Evolutionary conservation across 2,888 invertebrate species (phyloP).

Genomic region (Diadegma fenestrale): DNA sequence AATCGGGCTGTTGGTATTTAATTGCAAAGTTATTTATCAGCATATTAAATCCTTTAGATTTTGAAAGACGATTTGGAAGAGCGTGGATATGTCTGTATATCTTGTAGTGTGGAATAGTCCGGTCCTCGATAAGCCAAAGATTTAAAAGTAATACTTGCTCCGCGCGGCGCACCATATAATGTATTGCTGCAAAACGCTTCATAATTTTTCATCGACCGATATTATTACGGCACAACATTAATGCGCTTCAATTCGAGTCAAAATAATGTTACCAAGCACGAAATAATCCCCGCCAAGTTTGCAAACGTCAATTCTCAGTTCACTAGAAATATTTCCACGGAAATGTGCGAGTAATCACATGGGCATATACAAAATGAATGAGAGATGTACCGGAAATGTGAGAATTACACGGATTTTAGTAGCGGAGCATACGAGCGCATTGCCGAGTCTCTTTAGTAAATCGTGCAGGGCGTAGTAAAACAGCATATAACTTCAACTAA

Average conservation of each 20-base stretch:
- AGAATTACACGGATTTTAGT: slow-evolving; percentile 2
- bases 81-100: not conserved
- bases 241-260: not conserved
- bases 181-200: not conserved
- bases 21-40: slow-evolving; percentile 61
- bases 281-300: not conserved
- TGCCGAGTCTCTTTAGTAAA: slow-evolving; percentile 6
- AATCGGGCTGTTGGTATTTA: slow-evolving; percentile 62
- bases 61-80: slow-evolving; percentile 2
- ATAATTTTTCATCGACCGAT: not conserved
- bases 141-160: not conserved
- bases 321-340: not conserved
- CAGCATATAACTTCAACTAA: not conserved
- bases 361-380: not conserved
- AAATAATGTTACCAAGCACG: not conserved
- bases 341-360: not conserved
- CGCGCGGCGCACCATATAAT: not conserved
- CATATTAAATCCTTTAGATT: slow-evolving; percentile 38
- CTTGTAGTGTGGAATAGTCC: no score
- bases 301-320: not conserved
- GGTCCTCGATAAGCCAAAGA: not conserved
- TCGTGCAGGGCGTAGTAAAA: not conserved
- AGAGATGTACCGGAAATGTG: slow-evolving; percentile 1
- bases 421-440: not conserved
- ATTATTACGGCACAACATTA: not conserved